Base-by-base conservation (phyloP, 2,113 vertebrate species). In the Cromileptes altivelis region DNA sequence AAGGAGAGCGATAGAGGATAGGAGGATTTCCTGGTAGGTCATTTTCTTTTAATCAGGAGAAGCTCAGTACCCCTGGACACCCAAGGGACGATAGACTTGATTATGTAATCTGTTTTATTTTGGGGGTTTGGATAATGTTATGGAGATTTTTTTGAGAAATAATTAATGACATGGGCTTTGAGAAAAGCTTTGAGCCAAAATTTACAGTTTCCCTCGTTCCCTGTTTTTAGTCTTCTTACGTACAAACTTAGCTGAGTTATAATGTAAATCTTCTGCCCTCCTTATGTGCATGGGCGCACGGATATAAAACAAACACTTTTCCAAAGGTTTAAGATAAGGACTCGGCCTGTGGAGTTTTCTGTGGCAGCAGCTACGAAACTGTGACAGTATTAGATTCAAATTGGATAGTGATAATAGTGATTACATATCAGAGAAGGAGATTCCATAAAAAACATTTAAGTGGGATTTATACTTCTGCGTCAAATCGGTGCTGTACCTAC, bases 31-130 rank as follows among this genome's bases (percentile, higher is more conserved):
- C 88, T 86, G 61, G 61, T 81, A 69, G 86, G 86, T 89, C 76
- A 80, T 90, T 91, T 91, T 85, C 73, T 82, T 92, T 90, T 92
- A 88, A 92, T 93, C 89, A 89, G 69, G 58, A 64, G 17, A 73
- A 81, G 76, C 47, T 62, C 61, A 10, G 71, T 52, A 79, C 47
- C 58, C 47, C 45, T 67, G 62, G 12, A 85, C 33, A 64, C 85
- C 62, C 61, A 72, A 50, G 23, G 65, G 84, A 85, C 30, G 37
- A 58, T 73, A 27, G 37, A 65, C 21, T 60, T 75, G 82, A 90
- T 91, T 78, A 82, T 88, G 74, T 81, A 85, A 89, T 79, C 76
- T 77, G 61, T 85, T 82, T 86, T 80, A 62, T 82, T 80, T 85
- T 23, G 4, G 47, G 5, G 23, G 18, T 18, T 81, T 19, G 40